These are phyloP conservation scores for Buceros bicornis DNA, from an alignment of 2,797 vertebrate species.

Conservation along the genomic window DNA sequence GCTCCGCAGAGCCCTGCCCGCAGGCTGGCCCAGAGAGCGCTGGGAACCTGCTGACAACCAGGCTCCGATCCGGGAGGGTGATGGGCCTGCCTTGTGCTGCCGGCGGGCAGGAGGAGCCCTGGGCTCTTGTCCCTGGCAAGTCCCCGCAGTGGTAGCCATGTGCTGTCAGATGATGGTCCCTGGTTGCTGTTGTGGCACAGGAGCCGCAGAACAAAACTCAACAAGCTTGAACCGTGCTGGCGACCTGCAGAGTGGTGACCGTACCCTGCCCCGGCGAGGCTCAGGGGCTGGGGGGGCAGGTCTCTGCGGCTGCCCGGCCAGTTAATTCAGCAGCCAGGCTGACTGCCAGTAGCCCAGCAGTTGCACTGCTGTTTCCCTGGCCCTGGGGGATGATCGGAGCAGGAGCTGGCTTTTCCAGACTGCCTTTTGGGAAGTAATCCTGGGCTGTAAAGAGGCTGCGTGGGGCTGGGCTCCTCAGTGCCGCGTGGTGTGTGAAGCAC, in stretches of 20 bases:
- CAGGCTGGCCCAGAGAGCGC: neutral
- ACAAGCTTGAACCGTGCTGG: neutral
- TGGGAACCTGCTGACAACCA: neutral
- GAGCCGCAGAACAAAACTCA: neutral
- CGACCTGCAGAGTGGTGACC: rapidly evolving
- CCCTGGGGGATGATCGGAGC: neutral
- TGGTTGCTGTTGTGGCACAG: neutral
- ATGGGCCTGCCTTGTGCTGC: neutral
- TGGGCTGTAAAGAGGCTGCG: neutral
- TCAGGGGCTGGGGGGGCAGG: neutral
- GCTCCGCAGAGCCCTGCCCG: neutral
- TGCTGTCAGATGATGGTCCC: neutral
- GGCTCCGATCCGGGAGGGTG: neutral
- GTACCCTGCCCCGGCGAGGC: neutral
- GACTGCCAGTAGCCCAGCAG: neutral
- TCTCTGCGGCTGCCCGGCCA: neutral
- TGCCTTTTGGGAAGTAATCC: neutral
- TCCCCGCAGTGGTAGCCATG: neutral
- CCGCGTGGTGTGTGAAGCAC: neutral
- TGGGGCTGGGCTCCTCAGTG: neutral
- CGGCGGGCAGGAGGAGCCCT: neutral
- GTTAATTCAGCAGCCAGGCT: neutral
- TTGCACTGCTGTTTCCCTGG: neutral
- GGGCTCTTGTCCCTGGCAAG: neutral
- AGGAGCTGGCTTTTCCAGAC: neutral